phyloP scores from a whole-genome alignment of 2,113 vertebrate genomes.

The Pituophis catenifer region DNA sequence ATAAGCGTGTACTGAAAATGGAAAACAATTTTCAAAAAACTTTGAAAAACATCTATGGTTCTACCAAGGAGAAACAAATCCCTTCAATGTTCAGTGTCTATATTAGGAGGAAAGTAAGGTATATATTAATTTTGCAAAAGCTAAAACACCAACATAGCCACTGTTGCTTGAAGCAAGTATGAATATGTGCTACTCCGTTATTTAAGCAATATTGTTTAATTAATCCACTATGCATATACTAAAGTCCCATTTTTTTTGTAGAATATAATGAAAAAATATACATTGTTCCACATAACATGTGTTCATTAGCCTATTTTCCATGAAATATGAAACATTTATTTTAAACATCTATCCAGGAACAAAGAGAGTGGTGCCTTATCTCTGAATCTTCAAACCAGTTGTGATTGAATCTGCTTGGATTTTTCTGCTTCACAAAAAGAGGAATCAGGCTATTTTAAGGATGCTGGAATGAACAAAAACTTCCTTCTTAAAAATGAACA shows the following conservation, averaged over 20 bases:
- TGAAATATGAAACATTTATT: constrained; percentile 30
- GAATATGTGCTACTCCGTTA: constrained; percentile 38
- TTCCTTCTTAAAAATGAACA: background rate
- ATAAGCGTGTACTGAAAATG: background rate
- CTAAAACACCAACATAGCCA: background rate
- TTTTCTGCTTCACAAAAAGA: background rate
- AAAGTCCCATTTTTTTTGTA: constrained; percentile 37
- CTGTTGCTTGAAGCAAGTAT: background rate
- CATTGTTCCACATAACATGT: constrained; percentile 37
- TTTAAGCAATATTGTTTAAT: constrained; percentile 52
- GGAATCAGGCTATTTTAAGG: background rate
- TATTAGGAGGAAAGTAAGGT: background rate
- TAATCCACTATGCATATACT: constrained; percentile 31
- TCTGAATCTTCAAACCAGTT: constrained; percentile 35
- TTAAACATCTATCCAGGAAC: constrained; percentile 32
- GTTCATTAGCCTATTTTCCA: constrained; percentile 41
- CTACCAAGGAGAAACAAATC: background rate
- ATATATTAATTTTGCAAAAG: constrained; percentile 24
- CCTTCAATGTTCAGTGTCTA: background rate
- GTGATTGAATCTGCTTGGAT: background rate
- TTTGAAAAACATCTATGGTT: constrained; percentile 14
- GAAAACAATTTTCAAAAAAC: constrained; percentile 4
- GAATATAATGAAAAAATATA: constrained; percentile 50
- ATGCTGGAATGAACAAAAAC: background rate
- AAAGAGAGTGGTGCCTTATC: constrained; percentile 42